Conservation (phyloP, 2,888 invertebrate species). For the Plebejus anna region DNA sequence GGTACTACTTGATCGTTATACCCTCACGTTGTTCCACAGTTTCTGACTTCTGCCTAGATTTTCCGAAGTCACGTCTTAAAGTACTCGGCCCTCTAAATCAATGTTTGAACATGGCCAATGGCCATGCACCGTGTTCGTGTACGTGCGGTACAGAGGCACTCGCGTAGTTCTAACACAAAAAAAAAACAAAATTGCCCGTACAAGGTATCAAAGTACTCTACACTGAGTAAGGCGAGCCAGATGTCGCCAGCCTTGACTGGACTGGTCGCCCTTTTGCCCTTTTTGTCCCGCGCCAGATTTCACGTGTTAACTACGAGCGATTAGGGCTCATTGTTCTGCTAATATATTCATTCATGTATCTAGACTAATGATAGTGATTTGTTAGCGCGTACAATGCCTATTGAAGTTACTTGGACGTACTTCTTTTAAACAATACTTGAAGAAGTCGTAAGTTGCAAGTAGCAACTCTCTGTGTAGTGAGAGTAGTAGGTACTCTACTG, state of each 20-base stretch:
- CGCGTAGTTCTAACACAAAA: background rate
- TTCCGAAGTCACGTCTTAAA: background rate
- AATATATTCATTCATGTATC: conserved; percentile 15
- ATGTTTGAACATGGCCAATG: background rate
- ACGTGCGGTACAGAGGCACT: background rate
- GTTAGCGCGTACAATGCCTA: conserved; percentile 4
- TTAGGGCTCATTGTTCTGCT: conserved; percentile 5
- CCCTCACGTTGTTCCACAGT: background rate
- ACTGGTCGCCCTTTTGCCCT: conserved; percentile 24
- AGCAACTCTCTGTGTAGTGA: too few species aligned
- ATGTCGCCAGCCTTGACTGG: conserved; percentile 21
- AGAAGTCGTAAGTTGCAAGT: background rate
- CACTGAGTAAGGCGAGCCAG: conserved; percentile 13
- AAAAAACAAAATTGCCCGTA: background rate
- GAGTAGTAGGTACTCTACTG: too few species aligned
- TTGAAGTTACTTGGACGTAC: background rate
- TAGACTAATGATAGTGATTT: conserved; percentile 13
- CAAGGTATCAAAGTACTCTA: conserved; percentile 1
- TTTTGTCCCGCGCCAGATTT: conserved; percentile 21
- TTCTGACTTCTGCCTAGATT: background rate
- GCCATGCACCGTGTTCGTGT: background rate
- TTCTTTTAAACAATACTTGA: background rate
- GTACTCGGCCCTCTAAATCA: background rate
- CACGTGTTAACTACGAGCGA: background rate
- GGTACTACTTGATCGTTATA: background rate